Conservation (phyloP, 2,888 invertebrate species). For the Drosophila testacea region DNA sequence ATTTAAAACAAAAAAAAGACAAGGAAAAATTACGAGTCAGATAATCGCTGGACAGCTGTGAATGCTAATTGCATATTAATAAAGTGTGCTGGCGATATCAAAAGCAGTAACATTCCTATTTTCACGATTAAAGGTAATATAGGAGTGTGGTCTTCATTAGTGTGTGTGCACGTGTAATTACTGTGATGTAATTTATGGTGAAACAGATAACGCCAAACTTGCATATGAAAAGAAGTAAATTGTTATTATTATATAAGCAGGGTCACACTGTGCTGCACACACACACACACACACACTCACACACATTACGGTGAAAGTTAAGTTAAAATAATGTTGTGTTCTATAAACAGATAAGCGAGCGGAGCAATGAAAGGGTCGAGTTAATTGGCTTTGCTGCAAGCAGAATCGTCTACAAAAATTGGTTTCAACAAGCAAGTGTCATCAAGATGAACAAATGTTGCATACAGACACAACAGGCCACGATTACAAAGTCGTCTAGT, state of each 20-base stretch:
- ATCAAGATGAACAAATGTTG: slow-evolving; percentile 54
- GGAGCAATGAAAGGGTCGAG: neutral
- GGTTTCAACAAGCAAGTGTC: slow-evolving; percentile 3
- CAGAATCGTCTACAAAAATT: neutral
- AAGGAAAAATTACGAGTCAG: neutral
- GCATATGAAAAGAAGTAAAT: neutral
- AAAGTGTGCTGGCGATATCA: slow-evolving; percentile 1
- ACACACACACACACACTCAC: neutral
- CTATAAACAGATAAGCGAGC: neutral
- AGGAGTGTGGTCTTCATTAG: neutral
- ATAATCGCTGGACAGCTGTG: slow-evolving; percentile 9
- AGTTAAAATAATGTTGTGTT: neutral
- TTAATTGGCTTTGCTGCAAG: neutral
- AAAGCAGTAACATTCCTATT: slow-evolving; percentile 30
- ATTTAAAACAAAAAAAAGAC: slow-evolving; percentile 22
- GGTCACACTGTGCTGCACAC: slow-evolving; percentile 19
- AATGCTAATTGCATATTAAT: slow-evolving; percentile 16
- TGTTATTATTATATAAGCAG: slow-evolving; percentile 37
- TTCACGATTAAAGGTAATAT: slow-evolving; percentile 13
- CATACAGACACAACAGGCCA: slow-evolving; percentile 34
- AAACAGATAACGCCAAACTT: slow-evolving; percentile 54
- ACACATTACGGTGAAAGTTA: slow-evolving; percentile 35
- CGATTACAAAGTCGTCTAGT: slow-evolving; percentile 36
- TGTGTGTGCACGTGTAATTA: slow-evolving; percentile 14
- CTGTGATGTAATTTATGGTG: slow-evolving; percentile 67